These are phyloP conservation scores for Lasaia peninsularis DNA, from an alignment of 1,140 invertebrate genomes.

Conservation along the genomic window DNA sequence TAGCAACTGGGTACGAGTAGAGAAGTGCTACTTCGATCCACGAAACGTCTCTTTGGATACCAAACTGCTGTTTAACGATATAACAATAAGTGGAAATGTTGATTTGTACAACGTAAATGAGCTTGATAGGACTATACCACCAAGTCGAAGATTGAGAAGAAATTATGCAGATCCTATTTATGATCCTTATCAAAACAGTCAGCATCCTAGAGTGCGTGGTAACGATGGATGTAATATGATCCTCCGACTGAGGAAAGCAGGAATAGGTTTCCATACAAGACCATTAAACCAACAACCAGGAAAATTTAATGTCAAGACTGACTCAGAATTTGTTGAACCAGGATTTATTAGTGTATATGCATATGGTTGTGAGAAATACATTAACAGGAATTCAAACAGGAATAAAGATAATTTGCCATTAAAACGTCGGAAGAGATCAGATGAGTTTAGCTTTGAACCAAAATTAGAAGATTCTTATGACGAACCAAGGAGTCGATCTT, in stretches of 20 bases:
- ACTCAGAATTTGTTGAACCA: constrained; percentile 89
- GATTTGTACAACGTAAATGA: constrained; percentile 78
- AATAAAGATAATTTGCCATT: constrained; percentile 67
- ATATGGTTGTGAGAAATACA: constrained; percentile 84
- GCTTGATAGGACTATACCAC: constrained; percentile 51
- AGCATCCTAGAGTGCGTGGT: constrained; percentile 43
- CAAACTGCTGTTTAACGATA: constrained; percentile 85
- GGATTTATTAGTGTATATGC: constrained; percentile 90
- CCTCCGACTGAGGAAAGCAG: constrained; percentile 84
- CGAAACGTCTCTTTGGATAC: constrained; percentile 85
- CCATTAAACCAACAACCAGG: constrained; percentile 75
- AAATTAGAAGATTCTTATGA: constrained; percentile 35
- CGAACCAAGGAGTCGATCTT: constrained; percentile 55
- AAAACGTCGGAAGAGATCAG: constrained; percentile 52
- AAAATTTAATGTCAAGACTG: constrained; percentile 86
- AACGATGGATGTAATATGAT: constrained; percentile 86
- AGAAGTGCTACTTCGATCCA: constrained; percentile 86
- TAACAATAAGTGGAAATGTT: constrained; percentile 86
- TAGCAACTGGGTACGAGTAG: constrained; percentile 82
- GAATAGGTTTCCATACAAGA: constrained; percentile 83
- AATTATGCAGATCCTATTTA: constrained; percentile 54
- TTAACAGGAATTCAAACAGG: constrained; percentile 61
- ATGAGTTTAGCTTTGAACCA: constrained; percentile 62
- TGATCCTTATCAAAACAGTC: constrained; percentile 28
- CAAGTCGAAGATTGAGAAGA: constrained; percentile 42